Percentiles rank a stretch among this genome's conserved stretches.
These are phyloP conservation scores for Chrysopilus asiliformis DNA, from an alignment of 2,888 invertebrate species.

Conservation along the genomic window DNA sequence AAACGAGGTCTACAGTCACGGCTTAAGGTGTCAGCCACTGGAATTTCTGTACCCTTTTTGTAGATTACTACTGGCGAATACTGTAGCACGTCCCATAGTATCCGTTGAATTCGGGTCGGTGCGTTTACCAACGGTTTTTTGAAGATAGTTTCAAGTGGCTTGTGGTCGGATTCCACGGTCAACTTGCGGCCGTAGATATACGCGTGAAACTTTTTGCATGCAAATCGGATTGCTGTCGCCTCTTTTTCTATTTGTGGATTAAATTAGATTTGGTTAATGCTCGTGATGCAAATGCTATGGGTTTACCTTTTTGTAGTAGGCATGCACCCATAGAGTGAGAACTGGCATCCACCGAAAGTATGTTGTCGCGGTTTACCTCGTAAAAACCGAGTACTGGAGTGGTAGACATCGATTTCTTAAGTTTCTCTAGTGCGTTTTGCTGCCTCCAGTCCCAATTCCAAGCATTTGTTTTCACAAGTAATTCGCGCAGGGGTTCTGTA, in stretches of 20 bases:
- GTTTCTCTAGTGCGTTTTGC: constrained; percentile 8
- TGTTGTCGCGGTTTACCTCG: constrained; percentile 15
- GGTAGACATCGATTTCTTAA: constrained; percentile 10
- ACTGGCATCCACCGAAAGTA: constrained; percentile 13
- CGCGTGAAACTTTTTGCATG: constrained; percentile 20
- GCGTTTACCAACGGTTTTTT: background rate
- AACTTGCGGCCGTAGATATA: constrained; percentile 17
- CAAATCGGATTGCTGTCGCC: constrained; percentile 19
- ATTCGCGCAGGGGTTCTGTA: background rate
- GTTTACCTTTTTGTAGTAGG: background rate
- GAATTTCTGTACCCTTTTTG: background rate
- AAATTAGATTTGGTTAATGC: constrained; percentile 2
- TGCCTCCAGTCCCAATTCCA: constrained; percentile 7
- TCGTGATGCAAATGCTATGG: constrained; percentile 5
- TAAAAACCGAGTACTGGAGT: constrained; percentile 13
- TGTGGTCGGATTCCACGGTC: too few species aligned
- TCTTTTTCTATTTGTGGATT: constrained; percentile 24
- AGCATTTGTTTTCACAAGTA: constrained; percentile 7
- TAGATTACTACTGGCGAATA: background rate
- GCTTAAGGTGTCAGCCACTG: background rate
- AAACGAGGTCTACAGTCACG: background rate
- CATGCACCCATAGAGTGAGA: constrained; percentile 6
- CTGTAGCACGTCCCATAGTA: background rate
- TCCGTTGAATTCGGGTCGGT: too few species aligned
- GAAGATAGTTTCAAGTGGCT: background rate